Percentiles rank a stretch among this genome's conserved stretches.
phyloP scores from a whole-genome alignment of 2,888 invertebrate species.

The Phalangium opilio region DNA sequence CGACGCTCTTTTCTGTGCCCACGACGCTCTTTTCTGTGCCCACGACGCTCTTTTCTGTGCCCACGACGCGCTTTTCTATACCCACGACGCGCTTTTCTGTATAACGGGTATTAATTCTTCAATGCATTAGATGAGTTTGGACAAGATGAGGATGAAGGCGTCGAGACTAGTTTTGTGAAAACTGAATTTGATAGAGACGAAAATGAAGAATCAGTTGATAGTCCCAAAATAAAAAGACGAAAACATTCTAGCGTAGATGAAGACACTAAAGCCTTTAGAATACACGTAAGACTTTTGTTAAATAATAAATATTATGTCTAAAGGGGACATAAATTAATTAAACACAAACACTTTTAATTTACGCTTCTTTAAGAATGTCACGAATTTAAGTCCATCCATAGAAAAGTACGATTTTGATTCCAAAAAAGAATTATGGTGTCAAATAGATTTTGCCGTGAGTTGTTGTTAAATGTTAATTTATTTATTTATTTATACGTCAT shows the following conservation, averaged over 20 bases:
- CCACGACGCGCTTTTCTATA: too few relatives aligned
- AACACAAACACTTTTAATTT: too few relatives aligned
- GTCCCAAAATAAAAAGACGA: neutral
- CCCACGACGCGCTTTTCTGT: too few relatives aligned
- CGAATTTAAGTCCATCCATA: constrained; percentile 35
- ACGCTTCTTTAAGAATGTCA: constrained; percentile 25
- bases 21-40: too few relatives aligned
- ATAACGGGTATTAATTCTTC: too few relatives aligned
- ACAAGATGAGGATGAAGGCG: constrained; percentile 6
- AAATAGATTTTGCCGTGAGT: constrained; percentile 54
- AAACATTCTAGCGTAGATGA: constrained; percentile 4
- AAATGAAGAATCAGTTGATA: neutral
- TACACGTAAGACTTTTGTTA: constrained; percentile 8
- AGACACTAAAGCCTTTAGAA: constrained; percentile 10
- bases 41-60: too few relatives aligned
- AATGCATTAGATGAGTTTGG: constrained; percentile 7
- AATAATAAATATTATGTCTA: too few relatives aligned
- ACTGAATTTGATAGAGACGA: constrained; percentile 5
- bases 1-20: too few relatives aligned
- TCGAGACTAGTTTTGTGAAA: constrained; percentile 10
- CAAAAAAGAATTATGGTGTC: constrained; percentile 64
- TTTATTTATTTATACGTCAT: constrained; percentile 3
- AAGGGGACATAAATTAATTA: too few relatives aligned
- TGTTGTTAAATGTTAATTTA: neutral
- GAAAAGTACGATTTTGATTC: constrained; percentile 59